phyloP scores from a whole-genome alignment of 1,140 invertebrate genomes.

The Microplitis mediator region DNA sequence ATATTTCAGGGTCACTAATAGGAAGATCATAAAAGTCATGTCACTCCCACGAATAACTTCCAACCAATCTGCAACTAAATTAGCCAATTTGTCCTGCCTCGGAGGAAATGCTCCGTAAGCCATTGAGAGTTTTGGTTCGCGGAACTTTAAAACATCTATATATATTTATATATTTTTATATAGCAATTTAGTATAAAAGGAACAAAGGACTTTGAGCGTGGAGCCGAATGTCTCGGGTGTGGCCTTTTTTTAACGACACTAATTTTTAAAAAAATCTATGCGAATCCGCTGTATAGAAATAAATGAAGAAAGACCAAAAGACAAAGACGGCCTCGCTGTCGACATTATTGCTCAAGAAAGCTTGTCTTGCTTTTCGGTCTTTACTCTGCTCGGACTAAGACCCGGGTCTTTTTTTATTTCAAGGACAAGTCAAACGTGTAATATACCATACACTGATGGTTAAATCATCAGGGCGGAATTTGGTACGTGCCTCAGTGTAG shows the following conservation, averaged over 20 bases:
- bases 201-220: no score
- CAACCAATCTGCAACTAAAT: constrained; percentile 20
- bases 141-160: background rate
- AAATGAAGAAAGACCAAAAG: no score
- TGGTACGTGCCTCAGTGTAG: background rate
- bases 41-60: constrained; percentile 1
- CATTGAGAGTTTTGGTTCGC: background rate
- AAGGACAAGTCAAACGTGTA: constrained; percentile 45
- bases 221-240: no score
- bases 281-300: no score
- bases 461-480: constrained; percentile 38
- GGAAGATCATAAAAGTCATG: constrained; percentile 18
- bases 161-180: background rate
- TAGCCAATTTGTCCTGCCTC: constrained; percentile 16
- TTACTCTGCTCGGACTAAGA: background rate
- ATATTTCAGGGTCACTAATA: constrained; percentile 16
- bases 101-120: background rate
- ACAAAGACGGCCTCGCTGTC: no score
- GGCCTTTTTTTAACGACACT: no score
- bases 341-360: no score
- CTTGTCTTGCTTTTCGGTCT: background rate
- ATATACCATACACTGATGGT: background rate
- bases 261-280: no score
- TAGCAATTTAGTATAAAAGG: no score
- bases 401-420: constrained; percentile 17